Evolutionary conservation across 2,888 invertebrate genomes (phyloP), one percentile per base, ranked within the genome.

Genomic region (Oegoconia quadripuncta): DNA sequence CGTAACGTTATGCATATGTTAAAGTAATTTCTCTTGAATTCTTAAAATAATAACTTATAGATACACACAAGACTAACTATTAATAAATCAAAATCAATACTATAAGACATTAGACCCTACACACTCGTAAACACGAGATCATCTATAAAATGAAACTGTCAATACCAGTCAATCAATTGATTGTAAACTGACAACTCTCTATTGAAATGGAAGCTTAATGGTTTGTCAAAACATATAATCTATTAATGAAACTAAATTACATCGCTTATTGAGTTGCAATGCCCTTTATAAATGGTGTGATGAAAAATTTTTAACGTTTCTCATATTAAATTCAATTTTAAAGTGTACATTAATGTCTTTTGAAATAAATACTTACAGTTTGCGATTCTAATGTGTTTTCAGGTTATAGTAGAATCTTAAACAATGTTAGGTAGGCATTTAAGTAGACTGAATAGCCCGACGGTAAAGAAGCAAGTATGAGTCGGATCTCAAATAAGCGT

Each of bases 191-290:
- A 76, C 78, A 71, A 67, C 61, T 51, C 53, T 56, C 60, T 59
- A 60, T 52, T 59, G 59, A 64, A 57, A 55, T 59, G 42, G 41
- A 58, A 55, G 64, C 59, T 62, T 78, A 84, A 84, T 84, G 82
- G 81, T 70, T 70, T 86, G 82, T 84, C 86, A 82, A 82, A 86
- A 84, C 77, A 84, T 78, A 80, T 79, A 74, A 72, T 70, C 65
- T 57, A 58, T 66, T 78, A 82, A 83, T 79, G 78, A 74, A 65
- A 64, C 61, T 55, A 55, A 55, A 70, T 68, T 60, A 59, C 59
- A 52, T 52, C 52, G 45, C 50, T 66, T 64, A 70, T 59, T 60
- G 68, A 59, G 45, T 44, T 37, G 39, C 45, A 48, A 43, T 54
- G 59, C 52, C 47, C 43, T 62, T 72, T 74, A 81, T 74, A 66